Evolutionary conservation across 2,888 invertebrate species (phyloP).

Genomic region (Bimastos eiseni): DNA sequence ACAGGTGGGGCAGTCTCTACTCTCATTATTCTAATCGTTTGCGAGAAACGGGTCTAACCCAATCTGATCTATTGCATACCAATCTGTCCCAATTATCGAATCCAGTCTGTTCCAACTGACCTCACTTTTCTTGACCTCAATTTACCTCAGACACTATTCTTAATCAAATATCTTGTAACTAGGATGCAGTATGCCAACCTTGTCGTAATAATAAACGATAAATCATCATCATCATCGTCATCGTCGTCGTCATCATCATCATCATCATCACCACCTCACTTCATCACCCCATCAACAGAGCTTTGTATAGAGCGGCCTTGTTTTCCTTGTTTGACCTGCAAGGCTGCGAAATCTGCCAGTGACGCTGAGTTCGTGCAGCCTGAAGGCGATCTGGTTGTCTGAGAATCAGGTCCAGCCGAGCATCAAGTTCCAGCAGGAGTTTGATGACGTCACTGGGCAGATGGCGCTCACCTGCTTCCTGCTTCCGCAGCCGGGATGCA

Average conservation of each 20-base stretch:
- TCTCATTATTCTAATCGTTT: background rate
- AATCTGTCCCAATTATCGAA: background rate
- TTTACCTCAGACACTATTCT: no score
- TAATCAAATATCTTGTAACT: no score
- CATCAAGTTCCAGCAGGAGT: constrained; percentile 93
- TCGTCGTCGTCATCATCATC: no score
- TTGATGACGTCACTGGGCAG: constrained; percentile 87
- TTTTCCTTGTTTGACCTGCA: background rate
- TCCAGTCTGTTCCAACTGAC: background rate
- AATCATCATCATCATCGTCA: no score
- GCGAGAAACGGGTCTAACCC: background rate
- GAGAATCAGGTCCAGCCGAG: constrained; percentile 95
- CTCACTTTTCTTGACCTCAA: background rate
- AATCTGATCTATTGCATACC: background rate
- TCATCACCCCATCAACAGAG: background rate
- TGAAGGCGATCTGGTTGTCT: constrained; percentile 76
- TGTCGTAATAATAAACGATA: no score
- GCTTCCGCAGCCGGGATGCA: constrained; percentile 77
- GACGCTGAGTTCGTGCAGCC: constrained; percentile 30
- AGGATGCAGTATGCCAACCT: no score
- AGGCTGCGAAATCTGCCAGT: constrained; percentile 30
- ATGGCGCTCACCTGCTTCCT: constrained; percentile 96
- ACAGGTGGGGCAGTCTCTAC: background rate
- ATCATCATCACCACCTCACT: no score
- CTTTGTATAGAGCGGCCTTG: background rate